Evolutionary conservation across 2,797 vertebrate species (phyloP).

Genomic region (Sebastes aleutianus): DNA sequence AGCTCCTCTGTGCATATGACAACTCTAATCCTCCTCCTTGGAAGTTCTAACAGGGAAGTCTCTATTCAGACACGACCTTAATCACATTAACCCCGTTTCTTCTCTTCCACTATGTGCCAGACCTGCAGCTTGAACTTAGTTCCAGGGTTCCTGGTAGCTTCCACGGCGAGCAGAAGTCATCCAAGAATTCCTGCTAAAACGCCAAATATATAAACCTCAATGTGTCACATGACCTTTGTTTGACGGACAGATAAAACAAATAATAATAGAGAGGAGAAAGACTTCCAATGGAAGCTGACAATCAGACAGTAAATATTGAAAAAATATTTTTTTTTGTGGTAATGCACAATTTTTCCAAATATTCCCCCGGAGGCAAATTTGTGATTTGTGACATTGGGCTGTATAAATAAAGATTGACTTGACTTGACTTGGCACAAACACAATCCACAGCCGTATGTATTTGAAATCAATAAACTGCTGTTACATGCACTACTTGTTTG

Average conservation of each 20-base stretch:
- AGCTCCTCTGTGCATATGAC: conserved; percentile 71
- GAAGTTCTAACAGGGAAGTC: conserved; percentile 61
- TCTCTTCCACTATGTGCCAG: conserved; percentile 35
- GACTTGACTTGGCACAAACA: neutral
- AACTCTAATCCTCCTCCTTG: conserved; percentile 68
- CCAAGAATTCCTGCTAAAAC: conserved; percentile 24
- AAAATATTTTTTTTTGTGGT: neutral
- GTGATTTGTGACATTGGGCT: neutral
- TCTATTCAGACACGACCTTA: conserved; percentile 60
- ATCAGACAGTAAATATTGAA: neutral
- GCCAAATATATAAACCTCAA: conserved; percentile 37
- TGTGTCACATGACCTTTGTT: conserved; percentile 16
- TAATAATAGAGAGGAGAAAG: neutral
- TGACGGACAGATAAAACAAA: conserved; percentile 25
- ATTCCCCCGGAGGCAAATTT: neutral
- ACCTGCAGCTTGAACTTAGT: conserved; percentile 53
- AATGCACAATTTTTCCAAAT: neutral
- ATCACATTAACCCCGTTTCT: conserved; percentile 65
- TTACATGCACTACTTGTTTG: conserved; percentile 23
- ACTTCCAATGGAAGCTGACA: conserved; percentile 12
- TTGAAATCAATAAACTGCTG: conserved; percentile 26
- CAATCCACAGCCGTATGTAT: conserved; percentile 4
- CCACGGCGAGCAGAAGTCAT: conserved; percentile 2
- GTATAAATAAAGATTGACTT: neutral
- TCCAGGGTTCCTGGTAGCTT: conserved; percentile 29